phyloP scores from a whole-genome alignment of 2,888 invertebrate genomes.

The Nezara viridula region DNA sequence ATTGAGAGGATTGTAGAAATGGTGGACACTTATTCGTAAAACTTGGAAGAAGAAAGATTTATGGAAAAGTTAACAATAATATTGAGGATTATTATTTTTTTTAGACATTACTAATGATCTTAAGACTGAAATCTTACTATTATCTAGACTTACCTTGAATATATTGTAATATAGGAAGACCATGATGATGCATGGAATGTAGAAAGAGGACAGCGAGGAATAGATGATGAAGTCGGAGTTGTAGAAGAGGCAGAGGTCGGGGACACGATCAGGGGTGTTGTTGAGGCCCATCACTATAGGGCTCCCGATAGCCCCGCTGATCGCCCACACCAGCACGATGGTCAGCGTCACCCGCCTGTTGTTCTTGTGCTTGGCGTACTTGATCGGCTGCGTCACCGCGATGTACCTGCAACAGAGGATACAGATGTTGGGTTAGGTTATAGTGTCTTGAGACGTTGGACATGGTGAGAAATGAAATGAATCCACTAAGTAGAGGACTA shows the following conservation, averaged over 20 bases:
- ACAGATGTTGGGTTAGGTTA: too few relatives aligned
- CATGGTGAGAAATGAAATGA: too few relatives aligned
- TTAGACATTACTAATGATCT: too few relatives aligned
- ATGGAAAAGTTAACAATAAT: too few relatives aligned
- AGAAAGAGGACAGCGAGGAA: slow-evolving; percentile 98
- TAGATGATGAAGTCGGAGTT: slow-evolving; percentile 98
- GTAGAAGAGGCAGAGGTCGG: slow-evolving; percentile 94
- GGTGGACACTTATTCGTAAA: too few relatives aligned
- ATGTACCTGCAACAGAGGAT: slow-evolving; percentile 83
- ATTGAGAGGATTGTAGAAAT: too few relatives aligned
- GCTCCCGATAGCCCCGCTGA: slow-evolving; percentile 94
- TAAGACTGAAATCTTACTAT: not conserved
- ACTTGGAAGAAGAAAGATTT: too few relatives aligned
- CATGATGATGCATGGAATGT: slow-evolving; percentile 98
- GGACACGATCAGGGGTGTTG: slow-evolving; percentile 87
- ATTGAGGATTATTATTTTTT: too few relatives aligned
- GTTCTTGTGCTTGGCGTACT: slow-evolving; percentile 98
- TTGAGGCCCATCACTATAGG: slow-evolving; percentile 97
- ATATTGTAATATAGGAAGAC: slow-evolving; percentile 97
- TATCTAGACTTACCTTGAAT: slow-evolving; percentile 82
- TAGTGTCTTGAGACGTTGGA: too few relatives aligned
- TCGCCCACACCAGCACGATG: slow-evolving; percentile 95
- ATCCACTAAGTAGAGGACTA: too few relatives aligned
- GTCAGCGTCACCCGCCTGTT: slow-evolving; percentile 94
- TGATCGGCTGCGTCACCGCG: slow-evolving; percentile 98